A percentile compares a stretch with the other conserved stretches of the same genome.
Conservation (phyloP, 2,888 invertebrate genomes). For the Andrena chrysosceles region DNA sequence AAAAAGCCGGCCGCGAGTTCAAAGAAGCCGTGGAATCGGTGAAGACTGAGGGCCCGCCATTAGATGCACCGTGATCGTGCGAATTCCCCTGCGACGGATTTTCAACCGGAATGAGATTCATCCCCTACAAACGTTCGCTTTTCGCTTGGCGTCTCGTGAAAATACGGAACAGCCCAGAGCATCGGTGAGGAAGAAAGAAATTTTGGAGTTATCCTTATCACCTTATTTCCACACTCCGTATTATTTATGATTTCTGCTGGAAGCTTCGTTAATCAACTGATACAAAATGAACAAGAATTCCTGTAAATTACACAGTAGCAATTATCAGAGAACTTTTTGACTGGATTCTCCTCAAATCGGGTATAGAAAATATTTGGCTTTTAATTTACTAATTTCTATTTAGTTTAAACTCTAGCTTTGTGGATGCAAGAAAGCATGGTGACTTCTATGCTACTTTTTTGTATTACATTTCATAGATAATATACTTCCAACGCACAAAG, state of each 20-base stretch:
- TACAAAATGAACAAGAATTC: too few species aligned
- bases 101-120: slow-evolving; percentile 22
- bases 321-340: too few species aligned
- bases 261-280: too few species aligned
- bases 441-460: too few species aligned
- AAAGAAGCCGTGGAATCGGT: slow-evolving; percentile 75
- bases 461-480: too few species aligned
- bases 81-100: slow-evolving; percentile 56
- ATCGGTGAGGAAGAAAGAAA: neutral
- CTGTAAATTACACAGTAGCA: too few species aligned
- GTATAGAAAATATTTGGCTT: too few species aligned
- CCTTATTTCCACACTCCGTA: neutral
- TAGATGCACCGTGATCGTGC: slow-evolving; percentile 69
- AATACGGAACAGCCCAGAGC: neutral
- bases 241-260: neutral
- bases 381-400: too few species aligned
- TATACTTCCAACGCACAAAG: too few species aligned
- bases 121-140: slow-evolving; percentile 21
- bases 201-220: neutral
- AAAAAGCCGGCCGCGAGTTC: slow-evolving; percentile 73
- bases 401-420: too few species aligned
- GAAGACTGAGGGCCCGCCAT: slow-evolving; percentile 60
- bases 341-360: too few species aligned
- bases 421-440: too few species aligned
- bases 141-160: neutral